Evolutionary conservation across 2,888 invertebrate species (phyloP).

Genomic region (Archaeoteleia sp.): DNA sequence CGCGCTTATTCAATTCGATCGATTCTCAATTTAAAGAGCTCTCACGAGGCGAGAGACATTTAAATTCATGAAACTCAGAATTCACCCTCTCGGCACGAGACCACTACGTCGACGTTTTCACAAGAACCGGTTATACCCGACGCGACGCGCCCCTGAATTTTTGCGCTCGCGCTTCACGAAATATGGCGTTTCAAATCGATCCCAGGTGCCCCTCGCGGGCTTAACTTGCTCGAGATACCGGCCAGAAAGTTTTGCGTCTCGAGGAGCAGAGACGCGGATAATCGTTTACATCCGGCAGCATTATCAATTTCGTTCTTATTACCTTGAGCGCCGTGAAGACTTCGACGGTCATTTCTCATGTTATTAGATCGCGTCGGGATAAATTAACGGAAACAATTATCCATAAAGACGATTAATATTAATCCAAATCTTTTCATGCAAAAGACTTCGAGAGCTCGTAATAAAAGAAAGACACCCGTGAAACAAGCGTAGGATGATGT

Average conservation of each 20-base stretch:
- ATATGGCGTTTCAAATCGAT: conserved; percentile 56
- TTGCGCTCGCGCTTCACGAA: conserved; percentile 56
- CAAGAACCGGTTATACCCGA: conserved; percentile 60
- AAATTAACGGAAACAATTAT: no score
- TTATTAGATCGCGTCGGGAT: no score
- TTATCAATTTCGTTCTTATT: conserved; percentile 70
- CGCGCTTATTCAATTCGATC: conserved; percentile 22
- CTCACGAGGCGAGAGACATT: conserved; percentile 47
- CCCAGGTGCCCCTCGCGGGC: conserved; percentile 30
- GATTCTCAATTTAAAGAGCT: conserved; percentile 28
- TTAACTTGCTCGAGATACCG: conserved; percentile 14
- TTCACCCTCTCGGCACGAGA: conserved; percentile 52
- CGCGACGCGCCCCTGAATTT: conserved; percentile 52
- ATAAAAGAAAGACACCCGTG: background rate
- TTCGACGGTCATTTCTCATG: no score
- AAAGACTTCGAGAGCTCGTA: conserved; percentile 7
- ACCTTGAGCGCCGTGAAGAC: conserved; percentile 5
- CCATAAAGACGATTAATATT: no score
- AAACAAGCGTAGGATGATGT: conserved; percentile 27
- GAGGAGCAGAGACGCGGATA: conserved; percentile 50
- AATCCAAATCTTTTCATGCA: no score
- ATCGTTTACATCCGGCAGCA: conserved; percentile 67
- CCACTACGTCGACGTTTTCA: conserved; percentile 63
- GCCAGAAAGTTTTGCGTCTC: conserved; percentile 6
- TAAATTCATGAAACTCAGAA: conserved; percentile 59